phyloP scores from a whole-genome alignment of 2,113 vertebrate genomes.

The Marcusenius ussheri region DNA sequence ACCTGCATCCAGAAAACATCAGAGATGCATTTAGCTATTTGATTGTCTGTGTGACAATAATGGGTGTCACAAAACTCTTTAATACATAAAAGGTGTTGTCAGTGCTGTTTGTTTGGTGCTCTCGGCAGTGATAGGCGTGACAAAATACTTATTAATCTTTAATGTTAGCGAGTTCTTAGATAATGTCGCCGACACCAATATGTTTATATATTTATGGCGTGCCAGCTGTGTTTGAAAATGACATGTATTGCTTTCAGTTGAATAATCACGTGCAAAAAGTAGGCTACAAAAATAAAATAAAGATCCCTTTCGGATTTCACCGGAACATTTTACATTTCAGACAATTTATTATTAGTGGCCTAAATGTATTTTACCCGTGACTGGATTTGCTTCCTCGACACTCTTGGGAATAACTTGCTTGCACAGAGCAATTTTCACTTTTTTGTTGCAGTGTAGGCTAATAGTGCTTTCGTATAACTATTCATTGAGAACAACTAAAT shows the following conservation, averaged over 20 bases:
- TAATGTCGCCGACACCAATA: not conserved
- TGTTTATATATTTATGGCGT: not conserved
- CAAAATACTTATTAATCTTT: not conserved
- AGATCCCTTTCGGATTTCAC: not conserved
- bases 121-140: not conserved
- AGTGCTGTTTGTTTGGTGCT: not conserved
- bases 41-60: not conserved
- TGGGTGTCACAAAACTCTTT: not conserved
- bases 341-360: not conserved
- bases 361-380: not conserved
- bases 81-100: not conserved
- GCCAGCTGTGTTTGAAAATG: not conserved
- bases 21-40: not conserved
- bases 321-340: not conserved
- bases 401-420: not conserved
- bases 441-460: not conserved
- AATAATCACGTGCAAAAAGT: not conserved
- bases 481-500: not conserved
- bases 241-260: not conserved
- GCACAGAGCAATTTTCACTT: not conserved
- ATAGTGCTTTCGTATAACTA: not conserved
- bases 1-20: not conserved
- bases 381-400: not conserved
- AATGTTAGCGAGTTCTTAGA: not conserved
- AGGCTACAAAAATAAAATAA: not conserved